Evolutionary conservation across 2,888 invertebrate genomes (phyloP), one percentile per base, ranked within the genome.

Genomic region (Atrina japonica): DNA sequence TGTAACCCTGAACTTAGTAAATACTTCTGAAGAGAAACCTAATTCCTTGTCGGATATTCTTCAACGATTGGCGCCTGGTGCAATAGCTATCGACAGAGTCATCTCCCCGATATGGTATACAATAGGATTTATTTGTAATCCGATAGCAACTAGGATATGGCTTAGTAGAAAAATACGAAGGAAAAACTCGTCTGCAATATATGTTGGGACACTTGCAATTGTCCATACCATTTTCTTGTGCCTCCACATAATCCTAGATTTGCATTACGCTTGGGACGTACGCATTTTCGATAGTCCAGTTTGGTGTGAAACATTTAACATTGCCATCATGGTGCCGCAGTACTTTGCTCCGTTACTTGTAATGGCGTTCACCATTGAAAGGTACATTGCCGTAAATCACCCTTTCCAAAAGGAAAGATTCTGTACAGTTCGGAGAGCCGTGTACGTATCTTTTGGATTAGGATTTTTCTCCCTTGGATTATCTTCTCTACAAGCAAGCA

Each of bases 171-270:
- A 84, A 23, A 88, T 88, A 76, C 67, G 90, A 1, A 79, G 79
- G 16, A 87, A 88, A 63, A 90, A 89, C 73, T 89, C 89, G 0
- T 89, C 89, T 0, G 90, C 90, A 14, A 84, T 90, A 30, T 90
- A 90, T 75, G 78, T 90, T 6, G 88, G 89, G 6, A 82, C 86
- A 0, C 78, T 90, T 45, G 86, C 89, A 21, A 81, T 89, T 16
- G 86, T 86, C 1, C 88, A 90, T 74, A 81, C 86, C 30, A 64
- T 87, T 1, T 86, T 89, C 59, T 82, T 90, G 7, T 71, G 82
- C 67, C 75, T 89, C 27, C 89, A 89, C 71, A 78, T 89, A 14
- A 70, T 88, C 16, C 73, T 86, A 55, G 90, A 90, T 72, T 74
- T 90, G 16, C 82, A 85, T 50, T 83, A 84, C 53, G 88, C 89